Base-by-base conservation (phyloP, 1,140 invertebrate genomes). In the Neoseiulus cucumeris region DNA sequence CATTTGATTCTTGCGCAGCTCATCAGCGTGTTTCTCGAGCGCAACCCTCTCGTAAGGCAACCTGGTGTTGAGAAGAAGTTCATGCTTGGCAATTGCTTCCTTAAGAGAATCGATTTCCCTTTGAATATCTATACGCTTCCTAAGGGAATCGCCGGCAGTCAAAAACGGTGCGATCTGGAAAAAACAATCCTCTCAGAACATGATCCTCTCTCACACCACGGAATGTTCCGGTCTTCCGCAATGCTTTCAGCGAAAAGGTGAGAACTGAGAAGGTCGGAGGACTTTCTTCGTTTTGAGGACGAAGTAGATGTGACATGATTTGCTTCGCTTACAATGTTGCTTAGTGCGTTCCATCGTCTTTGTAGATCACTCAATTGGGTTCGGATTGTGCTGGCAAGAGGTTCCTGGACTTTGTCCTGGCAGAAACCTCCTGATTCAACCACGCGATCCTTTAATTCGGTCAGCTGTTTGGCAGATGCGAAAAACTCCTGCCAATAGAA, bases 401-500 rank as follows among this genome's bases (percentile, higher is more conserved):
- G 80, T 64, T 89, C 86, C 65, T 87, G 83, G 68, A 86, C 89
- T 0, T 87, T 90, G 2, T 89, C 89, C 30, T 89, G 85, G 25
- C 95, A 75, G 74, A 92, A 95, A 66, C 85, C 87, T 5, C 87
- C 87, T 0, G 87, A 85, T 67, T 92, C 89, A 7, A 85, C 84
- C 2, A 95, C 71, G 0, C 84, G 75, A 71, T 87, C 83, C 70
- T 89, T 84, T 73, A 86, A 89, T 70, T 94, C 87, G 73, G 89
- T 87, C 87, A 89, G 91, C 1, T 87, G 79, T 44, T 83, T 85
- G 22, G 95, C 82, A 70, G 94, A 89, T 75, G 90, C 82, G 77
- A 91, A 90, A 69, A 75, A 76, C 64, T 75, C 72, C 72, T 76
- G 65, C 18, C n/a, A 71, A 71, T 20, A 68, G 28, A 69, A 47